Conservation (phyloP, 1,140 invertebrate species). For the Sweltsa coloradensis region DNA sequence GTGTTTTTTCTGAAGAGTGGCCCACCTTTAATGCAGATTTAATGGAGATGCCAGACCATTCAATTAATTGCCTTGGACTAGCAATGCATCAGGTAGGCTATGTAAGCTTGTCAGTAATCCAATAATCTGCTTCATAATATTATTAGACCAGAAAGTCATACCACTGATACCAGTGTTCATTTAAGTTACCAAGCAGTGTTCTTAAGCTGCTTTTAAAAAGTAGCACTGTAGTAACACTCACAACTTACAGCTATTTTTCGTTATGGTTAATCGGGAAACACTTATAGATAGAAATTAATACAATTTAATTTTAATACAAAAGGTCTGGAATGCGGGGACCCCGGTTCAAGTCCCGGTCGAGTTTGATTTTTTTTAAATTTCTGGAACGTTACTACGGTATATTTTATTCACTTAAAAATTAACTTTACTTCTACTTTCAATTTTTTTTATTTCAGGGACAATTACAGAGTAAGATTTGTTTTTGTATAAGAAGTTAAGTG, state of each 20-base stretch:
- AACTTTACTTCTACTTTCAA: too few relatives aligned
- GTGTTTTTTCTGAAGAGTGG: conserved; percentile 44
- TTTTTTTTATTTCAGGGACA: too few relatives aligned
- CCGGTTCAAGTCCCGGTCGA: too few relatives aligned
- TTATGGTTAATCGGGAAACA: not conserved
- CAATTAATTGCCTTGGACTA: conserved; percentile 51
- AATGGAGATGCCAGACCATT: conserved; percentile 44
- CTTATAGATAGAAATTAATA: too few relatives aligned
- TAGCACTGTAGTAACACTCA: not conserved
- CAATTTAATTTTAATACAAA: too few relatives aligned
- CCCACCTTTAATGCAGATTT: conserved; percentile 48
- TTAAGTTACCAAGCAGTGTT: not conserved
- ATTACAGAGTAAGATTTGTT: too few relatives aligned
- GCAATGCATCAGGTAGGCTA: conserved; percentile 53
- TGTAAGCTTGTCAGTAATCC: conserved; percentile 1
- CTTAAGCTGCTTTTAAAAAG: not conserved
- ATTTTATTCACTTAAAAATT: too few relatives aligned
- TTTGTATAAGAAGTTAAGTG: too few relatives aligned
- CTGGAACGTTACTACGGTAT: too few relatives aligned
- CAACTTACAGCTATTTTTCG: not conserved
- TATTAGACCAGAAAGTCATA: not conserved
- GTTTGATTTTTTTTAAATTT: too few relatives aligned
- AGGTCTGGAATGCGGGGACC: too few relatives aligned
- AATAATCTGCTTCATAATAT: not conserved
- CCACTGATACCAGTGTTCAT: not conserved